Percentiles rank a stretch among this genome's conserved stretches.
These are phyloP conservation scores for Craseonycteris thonglongyai DNA, from an alignment of 2,113 vertebrate genomes.

Conservation along the genomic window DNA sequence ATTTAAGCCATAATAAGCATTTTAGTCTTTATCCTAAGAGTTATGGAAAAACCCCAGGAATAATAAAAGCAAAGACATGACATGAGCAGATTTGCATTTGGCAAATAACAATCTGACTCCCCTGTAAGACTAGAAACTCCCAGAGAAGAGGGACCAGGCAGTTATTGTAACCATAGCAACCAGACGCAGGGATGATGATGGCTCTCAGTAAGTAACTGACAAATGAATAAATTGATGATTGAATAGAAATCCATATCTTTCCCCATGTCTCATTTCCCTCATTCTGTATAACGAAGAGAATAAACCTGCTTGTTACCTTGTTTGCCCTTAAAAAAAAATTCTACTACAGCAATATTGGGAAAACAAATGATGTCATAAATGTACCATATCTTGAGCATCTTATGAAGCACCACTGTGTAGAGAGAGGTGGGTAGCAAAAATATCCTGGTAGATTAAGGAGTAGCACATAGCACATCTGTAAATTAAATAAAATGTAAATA, in stretches of 20 bases:
- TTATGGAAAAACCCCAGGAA: constrained; percentile 5
- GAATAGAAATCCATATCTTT: not conserved
- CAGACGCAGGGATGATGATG: not conserved
- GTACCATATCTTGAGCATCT: not conserved
- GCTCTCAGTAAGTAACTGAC: not conserved
- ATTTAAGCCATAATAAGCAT: not conserved
- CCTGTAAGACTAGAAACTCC: not conserved
- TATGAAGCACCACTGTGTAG: not conserved
- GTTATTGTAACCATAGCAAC: not conserved
- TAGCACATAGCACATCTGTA: not conserved
- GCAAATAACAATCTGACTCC: not conserved
- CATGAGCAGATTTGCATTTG: not conserved
- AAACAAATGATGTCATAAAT: not conserved
- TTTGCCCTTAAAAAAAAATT: not conserved
- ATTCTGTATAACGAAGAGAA: not conserved
- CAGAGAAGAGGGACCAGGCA: not conserved
- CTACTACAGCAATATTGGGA: not conserved
- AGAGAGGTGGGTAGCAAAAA: not conserved
- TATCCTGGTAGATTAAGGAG: not conserved
- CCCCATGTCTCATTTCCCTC: not conserved
- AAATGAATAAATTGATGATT: not conserved
- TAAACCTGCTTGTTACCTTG: not conserved
- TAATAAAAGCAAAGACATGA: not conserved
- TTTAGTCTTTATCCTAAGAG: constrained; percentile 24
- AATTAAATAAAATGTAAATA: not conserved